Conservation (phyloP, 2,888 invertebrate genomes). For the Sesia apiformis region DNA sequence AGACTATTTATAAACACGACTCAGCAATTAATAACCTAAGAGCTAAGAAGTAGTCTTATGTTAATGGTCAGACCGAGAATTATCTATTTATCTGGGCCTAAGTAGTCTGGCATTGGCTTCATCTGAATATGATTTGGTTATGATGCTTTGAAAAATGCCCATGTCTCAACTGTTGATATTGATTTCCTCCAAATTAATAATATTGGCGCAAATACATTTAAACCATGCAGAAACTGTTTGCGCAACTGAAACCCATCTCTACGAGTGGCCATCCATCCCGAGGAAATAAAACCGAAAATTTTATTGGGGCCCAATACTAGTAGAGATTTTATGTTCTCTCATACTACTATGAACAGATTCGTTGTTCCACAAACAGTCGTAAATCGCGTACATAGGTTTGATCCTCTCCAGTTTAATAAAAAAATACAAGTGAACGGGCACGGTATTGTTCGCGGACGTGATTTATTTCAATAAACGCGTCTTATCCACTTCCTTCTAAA, state of each 20-base stretch:
- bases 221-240: too few relatives aligned
- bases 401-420: constrained; percentile 32
- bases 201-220: too few relatives aligned
- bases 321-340: constrained; percentile 43
- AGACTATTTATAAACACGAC: too few relatives aligned
- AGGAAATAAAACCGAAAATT: constrained; percentile 37
- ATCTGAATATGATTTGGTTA: too few relatives aligned
- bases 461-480: constrained; percentile 48
- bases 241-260: background rate
- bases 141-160: too few relatives aligned
- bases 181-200: too few relatives aligned
- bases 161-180: too few relatives aligned
- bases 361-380: constrained; percentile 49
- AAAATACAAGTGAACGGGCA: constrained; percentile 3
- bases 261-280: constrained; percentile 7
- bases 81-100: too few relatives aligned
- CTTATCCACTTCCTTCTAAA: constrained; percentile 15
- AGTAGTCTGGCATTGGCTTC: too few relatives aligned
- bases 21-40: too few relatives aligned
- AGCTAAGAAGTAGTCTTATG: too few relatives aligned
- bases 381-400: constrained; percentile 45
- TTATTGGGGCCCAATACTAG: constrained; percentile 37
- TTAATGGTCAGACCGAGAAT: too few relatives aligned
- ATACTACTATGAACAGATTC: constrained; percentile 41
- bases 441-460: constrained; percentile 21